Conservation (phyloP, 92 coral and sea anemone genomes). For the Siderastrea siderea region DNA sequence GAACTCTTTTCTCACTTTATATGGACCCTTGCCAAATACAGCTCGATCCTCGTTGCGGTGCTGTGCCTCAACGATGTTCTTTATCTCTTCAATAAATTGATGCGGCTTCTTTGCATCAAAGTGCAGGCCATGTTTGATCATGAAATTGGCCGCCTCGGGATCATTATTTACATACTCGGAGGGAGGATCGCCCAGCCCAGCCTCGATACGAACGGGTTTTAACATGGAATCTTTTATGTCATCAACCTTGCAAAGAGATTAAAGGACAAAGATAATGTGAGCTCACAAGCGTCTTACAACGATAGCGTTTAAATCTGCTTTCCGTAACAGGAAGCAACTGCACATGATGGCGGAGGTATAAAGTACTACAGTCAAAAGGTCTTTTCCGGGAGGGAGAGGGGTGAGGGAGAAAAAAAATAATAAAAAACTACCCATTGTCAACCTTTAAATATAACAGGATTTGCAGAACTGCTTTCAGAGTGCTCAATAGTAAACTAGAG, state of each 20-base stretch:
- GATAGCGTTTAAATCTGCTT: too few species aligned
- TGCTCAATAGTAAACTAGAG: too few species aligned
- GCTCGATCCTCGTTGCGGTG: conserved; percentile 60
- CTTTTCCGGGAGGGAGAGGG: too few species aligned
- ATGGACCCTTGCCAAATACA: conserved; percentile 61
- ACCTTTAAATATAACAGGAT: too few species aligned
- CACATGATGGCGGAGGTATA: too few species aligned
- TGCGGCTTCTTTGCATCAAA: conserved; percentile 56
- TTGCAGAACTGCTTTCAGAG: too few species aligned
- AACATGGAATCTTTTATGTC: conserved; percentile 60
- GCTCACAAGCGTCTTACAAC: too few species aligned
- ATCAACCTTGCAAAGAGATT: conserved; percentile 19
- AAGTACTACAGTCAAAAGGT: too few species aligned
- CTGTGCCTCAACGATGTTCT: conserved; percentile 43
- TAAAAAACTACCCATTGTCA: too few species aligned
- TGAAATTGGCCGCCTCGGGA: conserved; percentile 49
- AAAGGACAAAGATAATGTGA: neutral
- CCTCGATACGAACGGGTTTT: conserved; percentile 34
- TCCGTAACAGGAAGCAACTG: too few species aligned
- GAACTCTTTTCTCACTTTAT: conserved; percentile 30
- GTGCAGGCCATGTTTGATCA: conserved; percentile 47
- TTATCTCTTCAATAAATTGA: conserved; percentile 44
- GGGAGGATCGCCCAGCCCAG: conserved; percentile 62
- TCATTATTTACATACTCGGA: conserved; percentile 38
- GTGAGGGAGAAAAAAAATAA: too few species aligned